These are phyloP conservation scores for Tragelaphus scriptus DNA, from an alignment of 2,113 vertebrate species.

Conservation along the genomic window DNA sequence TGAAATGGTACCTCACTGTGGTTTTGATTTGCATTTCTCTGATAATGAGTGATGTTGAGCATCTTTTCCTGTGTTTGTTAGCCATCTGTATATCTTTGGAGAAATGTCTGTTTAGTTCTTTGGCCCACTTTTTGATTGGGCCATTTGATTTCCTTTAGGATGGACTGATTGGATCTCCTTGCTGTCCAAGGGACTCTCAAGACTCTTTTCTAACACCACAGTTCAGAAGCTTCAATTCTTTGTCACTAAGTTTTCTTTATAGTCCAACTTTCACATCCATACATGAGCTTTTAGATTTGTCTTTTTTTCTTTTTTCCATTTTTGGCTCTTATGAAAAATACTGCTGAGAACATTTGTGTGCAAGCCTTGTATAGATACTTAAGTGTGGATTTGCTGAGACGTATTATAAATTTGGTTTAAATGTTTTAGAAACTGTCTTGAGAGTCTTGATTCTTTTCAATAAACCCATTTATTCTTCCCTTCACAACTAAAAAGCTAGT, in stretches of 20 bases:
- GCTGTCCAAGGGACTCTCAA: not conserved
- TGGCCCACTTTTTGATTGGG: no score
- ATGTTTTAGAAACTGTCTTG: not conserved
- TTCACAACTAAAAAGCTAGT: not conserved
- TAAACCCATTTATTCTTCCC: not conserved
- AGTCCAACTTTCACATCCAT: not conserved
- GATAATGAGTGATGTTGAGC: no score
- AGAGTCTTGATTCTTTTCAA: not conserved
- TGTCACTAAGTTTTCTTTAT: not conserved
- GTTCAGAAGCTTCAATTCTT: not conserved
- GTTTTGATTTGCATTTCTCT: no score
- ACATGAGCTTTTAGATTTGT: not conserved
- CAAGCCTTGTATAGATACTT: not conserved
- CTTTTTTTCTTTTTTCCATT: not conserved
- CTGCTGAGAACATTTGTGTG: not conserved
- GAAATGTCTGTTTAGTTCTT: no score
- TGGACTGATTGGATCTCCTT: not conserved
- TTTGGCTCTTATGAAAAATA: not conserved
- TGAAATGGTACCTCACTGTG: no score
- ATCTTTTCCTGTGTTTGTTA: no score
- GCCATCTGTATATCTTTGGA: no score
- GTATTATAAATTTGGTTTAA: not conserved
- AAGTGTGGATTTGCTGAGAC: not conserved
- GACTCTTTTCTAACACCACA: not conserved
- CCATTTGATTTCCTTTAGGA: not conserved